Conservation (phyloP, 2,797 vertebrate species). For the Epinephelus coioides region DNA sequence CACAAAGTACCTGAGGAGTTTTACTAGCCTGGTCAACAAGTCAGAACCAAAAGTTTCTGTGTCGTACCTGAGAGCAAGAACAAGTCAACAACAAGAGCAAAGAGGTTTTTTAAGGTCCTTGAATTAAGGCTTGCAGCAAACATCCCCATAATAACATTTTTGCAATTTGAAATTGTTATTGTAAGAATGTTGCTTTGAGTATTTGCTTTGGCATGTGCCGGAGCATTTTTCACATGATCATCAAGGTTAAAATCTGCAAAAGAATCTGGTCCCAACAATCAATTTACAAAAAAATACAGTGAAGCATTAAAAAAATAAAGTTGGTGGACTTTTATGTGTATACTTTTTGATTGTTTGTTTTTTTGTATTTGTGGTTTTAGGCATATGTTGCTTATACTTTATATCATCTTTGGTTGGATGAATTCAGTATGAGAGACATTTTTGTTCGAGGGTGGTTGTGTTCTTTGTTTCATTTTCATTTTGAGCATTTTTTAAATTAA, state of each 20-base stretch:
- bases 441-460: not conserved
- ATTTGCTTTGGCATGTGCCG: not conserved
- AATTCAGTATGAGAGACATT: not conserved
- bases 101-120: not conserved
- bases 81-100: not conserved
- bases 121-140: not conserved
- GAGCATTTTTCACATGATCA: constrained; percentile 3
- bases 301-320: no score
- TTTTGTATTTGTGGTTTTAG: not conserved
- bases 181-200: not conserved
- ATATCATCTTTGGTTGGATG: not conserved
- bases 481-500: no score
- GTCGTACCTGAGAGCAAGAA: constrained; percentile 3
- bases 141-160: no score
- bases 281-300: no score
- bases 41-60: not conserved
- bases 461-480: not conserved
- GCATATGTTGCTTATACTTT: not conserved
- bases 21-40: not conserved
- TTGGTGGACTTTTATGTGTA: no score
- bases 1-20: constrained; percentile 23
- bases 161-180: not conserved
- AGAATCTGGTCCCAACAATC: not conserved
- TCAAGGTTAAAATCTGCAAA: not conserved
- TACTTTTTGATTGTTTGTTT: no score